Evolutionary conservation across 2,888 invertebrate genomes (phyloP).

Genomic region (Dioctria linearis): DNA sequence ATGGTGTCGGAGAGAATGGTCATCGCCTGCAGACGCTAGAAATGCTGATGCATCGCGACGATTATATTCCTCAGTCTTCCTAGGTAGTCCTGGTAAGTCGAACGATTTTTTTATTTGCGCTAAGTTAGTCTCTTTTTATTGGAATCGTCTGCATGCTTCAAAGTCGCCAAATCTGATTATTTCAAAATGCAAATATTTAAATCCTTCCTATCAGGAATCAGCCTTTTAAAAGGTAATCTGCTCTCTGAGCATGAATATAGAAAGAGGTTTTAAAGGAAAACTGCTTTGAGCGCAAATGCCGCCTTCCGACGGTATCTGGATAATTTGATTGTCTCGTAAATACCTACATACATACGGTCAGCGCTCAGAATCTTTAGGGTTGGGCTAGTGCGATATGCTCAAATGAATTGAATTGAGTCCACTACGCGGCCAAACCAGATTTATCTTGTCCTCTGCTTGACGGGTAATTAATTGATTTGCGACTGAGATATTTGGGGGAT

Average conservation of each 20-base stretch:
- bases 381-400: constrained; percentile 34
- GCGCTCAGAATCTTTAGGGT: not conserved
- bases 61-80: constrained; percentile 92
- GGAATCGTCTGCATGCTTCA: constrained; percentile 25
- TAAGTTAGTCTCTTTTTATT: not conserved
- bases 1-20: constrained; percentile 95
- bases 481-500: constrained; percentile 57
- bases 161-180: constrained; percentile 50
- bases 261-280: not conserved
- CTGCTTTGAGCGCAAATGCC: constrained; percentile 32
- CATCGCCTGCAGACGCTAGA: constrained; percentile 86
- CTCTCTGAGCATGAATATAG: not conserved
- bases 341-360: not conserved
- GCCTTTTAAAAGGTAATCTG: not conserved
- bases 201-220: constrained; percentile 23
- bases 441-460: constrained; percentile 58
- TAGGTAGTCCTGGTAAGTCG: constrained; percentile 86
- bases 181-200: constrained; percentile 56
- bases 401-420: not conserved
- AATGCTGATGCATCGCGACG: constrained; percentile 86
- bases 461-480: constrained; percentile 59
- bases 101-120: constrained; percentile 10
- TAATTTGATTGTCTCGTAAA: constrained; percentile 26
- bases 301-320: constrained; percentile 30
- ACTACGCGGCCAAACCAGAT: constrained; percentile 39